Evolutionary conservation across 23 tunicate genomes (phyloP).

Genomic region (Aplidium turbinatum): DNA sequence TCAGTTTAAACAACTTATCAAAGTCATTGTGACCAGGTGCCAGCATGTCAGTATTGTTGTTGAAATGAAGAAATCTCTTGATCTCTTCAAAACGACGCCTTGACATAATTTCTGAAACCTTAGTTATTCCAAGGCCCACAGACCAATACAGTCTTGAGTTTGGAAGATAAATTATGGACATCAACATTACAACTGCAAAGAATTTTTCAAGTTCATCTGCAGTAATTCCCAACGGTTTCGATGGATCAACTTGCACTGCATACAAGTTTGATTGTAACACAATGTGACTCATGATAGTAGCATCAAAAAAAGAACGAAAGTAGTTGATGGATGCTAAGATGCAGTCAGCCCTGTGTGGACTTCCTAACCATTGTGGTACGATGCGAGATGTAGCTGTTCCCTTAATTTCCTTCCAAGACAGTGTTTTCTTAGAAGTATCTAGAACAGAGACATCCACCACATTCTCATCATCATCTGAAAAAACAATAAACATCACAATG

Average conservation of each 20-base stretch:
- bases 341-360: background rate
- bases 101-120: background rate
- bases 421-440: background rate
- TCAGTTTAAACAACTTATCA: slow-evolving; percentile 23
- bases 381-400: slow-evolving; percentile 2
- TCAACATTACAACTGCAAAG: background rate
- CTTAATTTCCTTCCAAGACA: background rate
- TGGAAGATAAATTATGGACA: background rate
- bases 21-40: slow-evolving; percentile 2
- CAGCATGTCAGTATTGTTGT: slow-evolving; percentile 7
- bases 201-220: background rate
- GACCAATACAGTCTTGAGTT: slow-evolving; percentile 19
- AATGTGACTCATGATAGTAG: slow-evolving; percentile 2
- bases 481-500: background rate
- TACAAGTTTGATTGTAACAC: slow-evolving; percentile 13
- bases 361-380: slow-evolving; percentile 4
- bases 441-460: background rate
- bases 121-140: background rate
- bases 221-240: background rate
- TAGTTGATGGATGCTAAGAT: slow-evolving; percentile 2
- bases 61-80: slow-evolving; percentile 9
- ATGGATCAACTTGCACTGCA: background rate
- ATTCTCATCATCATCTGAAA: slow-evolving; percentile 17
- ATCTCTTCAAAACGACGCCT: slow-evolving; percentile 12
- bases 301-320: background rate